Percentiles rank a stretch among this genome's conserved stretches.
Evolutionary conservation across 2,888 invertebrate genomes (phyloP).

Genomic region (Melolontha melolontha): DNA sequence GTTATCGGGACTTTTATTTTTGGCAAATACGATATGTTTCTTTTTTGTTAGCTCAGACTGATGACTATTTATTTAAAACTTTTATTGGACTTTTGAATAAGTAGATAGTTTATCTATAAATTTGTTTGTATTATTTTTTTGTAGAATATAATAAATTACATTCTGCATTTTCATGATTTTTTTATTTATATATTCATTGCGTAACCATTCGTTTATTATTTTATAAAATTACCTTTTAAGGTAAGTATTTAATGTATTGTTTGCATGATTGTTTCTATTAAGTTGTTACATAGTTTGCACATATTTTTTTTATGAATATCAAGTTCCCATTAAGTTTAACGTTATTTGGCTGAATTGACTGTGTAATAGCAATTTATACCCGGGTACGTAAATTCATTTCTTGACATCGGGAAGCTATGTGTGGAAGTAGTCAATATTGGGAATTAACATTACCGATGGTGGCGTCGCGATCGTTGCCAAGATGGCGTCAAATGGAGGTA

Average conservation of each 20-base stretch:
- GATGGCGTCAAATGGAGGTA: no score
- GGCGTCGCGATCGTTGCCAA: no score
- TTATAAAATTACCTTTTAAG: neutral
- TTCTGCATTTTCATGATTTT: conserved; percentile 29
- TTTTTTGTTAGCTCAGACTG: conserved; percentile 27
- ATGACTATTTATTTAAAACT: conserved; percentile 17
- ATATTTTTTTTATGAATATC: conserved; percentile 1
- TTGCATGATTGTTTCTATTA: conserved; percentile 10
- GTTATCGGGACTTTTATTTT: conserved; percentile 51
- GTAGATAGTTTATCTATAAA: conserved; percentile 27
- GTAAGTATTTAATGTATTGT: conserved; percentile 5
- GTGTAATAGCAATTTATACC: no score
- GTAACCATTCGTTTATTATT: conserved; percentile 4
- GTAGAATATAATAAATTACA: conserved; percentile 34
- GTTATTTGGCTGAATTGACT: no score
- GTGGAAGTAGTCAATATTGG: no score
- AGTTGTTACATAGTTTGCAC: conserved; percentile 25
- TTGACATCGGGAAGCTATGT: no score
- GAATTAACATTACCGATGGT: no score
- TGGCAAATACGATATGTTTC: conserved; percentile 43
- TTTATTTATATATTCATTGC: conserved; percentile 15
- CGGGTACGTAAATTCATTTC: no score
- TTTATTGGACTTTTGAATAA: conserved; percentile 3
- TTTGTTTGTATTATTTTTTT: conserved; percentile 37
- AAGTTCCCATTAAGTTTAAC: neutral